These are phyloP conservation scores for Psylliodes chrysocephalus DNA, from an alignment of 2,888 invertebrate species.

Conservation along the genomic window DNA sequence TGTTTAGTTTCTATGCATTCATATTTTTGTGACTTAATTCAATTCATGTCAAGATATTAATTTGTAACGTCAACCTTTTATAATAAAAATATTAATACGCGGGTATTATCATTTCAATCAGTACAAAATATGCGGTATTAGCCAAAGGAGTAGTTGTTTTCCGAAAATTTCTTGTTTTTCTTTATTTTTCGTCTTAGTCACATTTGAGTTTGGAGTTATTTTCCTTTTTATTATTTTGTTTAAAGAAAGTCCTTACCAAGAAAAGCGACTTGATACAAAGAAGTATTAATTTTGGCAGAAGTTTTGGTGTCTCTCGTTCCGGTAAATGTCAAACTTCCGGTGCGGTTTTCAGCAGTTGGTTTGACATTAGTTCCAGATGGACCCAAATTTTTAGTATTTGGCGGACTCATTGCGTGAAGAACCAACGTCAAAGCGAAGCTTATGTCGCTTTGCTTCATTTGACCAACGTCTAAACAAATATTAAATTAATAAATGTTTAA, in stretches of 20 bases:
- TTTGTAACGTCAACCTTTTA: too few species aligned
- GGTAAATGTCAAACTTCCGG: conserved; percentile 84
- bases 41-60: too few species aligned
- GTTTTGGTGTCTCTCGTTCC: conserved; percentile 82
- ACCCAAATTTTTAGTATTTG: conserved; percentile 77
- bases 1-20: too few species aligned
- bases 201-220: too few species aligned
- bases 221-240: too few species aligned
- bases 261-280: conserved; percentile 85
- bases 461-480: conserved; percentile 79
- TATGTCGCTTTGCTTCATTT: conserved; percentile 89
- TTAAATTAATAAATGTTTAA: background rate
- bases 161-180: too few species aligned
- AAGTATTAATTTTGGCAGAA: conserved; percentile 79
- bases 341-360: conserved; percentile 74
- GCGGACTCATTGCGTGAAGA: conserved; percentile 86
- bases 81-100: too few species aligned
- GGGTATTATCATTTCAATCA: too few species aligned
- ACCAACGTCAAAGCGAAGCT: conserved; percentile 90
- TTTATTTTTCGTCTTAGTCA: too few species aligned
- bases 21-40: too few species aligned
- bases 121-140: too few species aligned
- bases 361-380: conserved; percentile 77
- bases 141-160: too few species aligned
- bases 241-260: conserved; percentile 67